Base-by-base conservation (phyloP, 2,797 vertebrate species). In the Enteromius trimaculatus region DNA sequence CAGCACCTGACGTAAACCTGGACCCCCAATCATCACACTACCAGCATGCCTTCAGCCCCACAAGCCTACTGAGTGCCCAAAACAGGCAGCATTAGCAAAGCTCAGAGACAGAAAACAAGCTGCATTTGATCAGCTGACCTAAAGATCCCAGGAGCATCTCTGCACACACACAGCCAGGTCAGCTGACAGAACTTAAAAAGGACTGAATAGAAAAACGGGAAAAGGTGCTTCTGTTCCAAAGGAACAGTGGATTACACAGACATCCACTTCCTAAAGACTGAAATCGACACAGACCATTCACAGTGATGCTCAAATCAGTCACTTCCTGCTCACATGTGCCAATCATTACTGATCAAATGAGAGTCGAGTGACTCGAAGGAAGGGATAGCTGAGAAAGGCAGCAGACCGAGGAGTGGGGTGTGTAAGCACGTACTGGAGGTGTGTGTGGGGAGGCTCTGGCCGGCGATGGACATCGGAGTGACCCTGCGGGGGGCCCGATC, bases 381-480 rank as follows among this genome's bases (percentile, higher is more conserved):
- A 47, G 42, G 4, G 23, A 70, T n/a, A 17, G 14, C n/a, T 9
- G 23, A 7, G 13, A 26, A 47, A 70, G 39, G 7, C 26, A 70
- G 69, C 42, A 29, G 23, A 71, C 8, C 3, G 23, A 71, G 4
- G 14, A 17, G 13, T 3, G 6, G 47, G 2, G 14, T 68, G 2
- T 13, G 14, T 17, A 0, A 10, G 23, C 4, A 93, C 95, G 81
- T 97, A 99, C 98, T 96, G 96, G 96, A 92, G 80, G 92, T 88
- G 85, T 93, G 89, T 80, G 93, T 86, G 80, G 88, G 87, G 66
- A 91, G 85, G 62, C 77, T 89, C 84, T 96, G 96, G 78, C 95
- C 95, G 29, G 96, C 97, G 90, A 98, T 97, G 66, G 96, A 98
- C 97, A 99, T 94, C 11, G 97, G 91, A 85, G 95, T 87, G 84